phyloP scores from a whole-genome alignment of 2,113 vertebrate species.

The Rhea pennata region DNA sequence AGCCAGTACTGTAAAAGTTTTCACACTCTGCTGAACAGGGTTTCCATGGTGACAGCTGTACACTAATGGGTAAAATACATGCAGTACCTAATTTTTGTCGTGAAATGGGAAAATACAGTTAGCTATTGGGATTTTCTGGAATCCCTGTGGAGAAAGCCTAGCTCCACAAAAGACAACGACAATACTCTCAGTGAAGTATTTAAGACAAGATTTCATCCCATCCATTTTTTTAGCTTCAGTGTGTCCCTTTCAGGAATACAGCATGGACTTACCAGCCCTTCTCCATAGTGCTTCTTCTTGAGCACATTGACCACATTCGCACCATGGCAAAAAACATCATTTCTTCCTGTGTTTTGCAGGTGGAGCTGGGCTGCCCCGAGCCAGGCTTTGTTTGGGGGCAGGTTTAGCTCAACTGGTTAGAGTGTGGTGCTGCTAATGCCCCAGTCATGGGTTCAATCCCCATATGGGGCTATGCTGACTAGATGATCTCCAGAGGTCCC shows the following conservation, averaged over 20 bases:
- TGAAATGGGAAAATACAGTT: conserved; percentile 40
- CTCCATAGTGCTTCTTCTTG: neutral
- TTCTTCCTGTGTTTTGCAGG: rapidly evolving
- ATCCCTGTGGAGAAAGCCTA: conserved; percentile 13
- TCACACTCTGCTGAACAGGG: conserved; percentile 31
- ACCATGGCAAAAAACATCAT: rapidly evolving
- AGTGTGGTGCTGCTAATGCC: no score
- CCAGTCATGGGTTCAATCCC: no score
- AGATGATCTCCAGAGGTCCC: no score
- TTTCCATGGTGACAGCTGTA: conserved; percentile 39
- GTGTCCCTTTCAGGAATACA: neutral
- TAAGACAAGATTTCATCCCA: conserved; percentile 7
- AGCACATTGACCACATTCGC: neutral
- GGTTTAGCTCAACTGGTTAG: no score
- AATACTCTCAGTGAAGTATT: neutral
- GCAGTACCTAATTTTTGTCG: conserved; percentile 25
- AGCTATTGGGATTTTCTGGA: conserved; percentile 22
- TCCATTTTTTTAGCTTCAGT: neutral
- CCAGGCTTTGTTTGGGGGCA: neutral
- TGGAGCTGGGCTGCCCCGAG: rapidly evolving
- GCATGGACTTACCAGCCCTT: neutral
- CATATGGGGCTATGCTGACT: no score
- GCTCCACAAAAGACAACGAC: neutral
- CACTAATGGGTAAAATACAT: conserved; percentile 2
- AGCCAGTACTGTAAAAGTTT: conserved; percentile 43